Evolutionary conservation across 53 echinoderm and acorn worm species (phyloP).

Genomic region (Holothuria leucospilota): DNA sequence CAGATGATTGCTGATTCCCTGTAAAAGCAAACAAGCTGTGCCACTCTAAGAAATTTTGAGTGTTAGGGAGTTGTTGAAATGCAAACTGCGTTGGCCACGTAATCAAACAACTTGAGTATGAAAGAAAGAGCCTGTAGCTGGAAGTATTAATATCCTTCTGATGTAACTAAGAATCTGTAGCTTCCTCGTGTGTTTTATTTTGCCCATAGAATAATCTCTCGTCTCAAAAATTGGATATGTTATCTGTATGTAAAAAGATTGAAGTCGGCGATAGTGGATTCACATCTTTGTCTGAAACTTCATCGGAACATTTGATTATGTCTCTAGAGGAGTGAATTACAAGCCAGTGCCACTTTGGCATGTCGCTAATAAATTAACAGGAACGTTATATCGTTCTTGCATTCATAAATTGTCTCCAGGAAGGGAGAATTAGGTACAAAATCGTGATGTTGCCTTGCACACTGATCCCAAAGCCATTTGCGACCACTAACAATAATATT

Average conservation of each 20-base stretch:
- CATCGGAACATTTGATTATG: conserved; percentile 33
- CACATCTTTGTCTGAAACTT: not conserved
- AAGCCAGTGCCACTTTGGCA: conserved; percentile 4
- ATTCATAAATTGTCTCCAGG: not conserved
- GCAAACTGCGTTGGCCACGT: not conserved
- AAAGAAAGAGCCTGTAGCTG: not conserved
- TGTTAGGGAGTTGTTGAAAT: no score
- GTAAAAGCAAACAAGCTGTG: no score
- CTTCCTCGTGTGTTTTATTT: no score
- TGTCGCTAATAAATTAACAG: conserved; percentile 22
- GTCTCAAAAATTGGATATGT: not conserved
- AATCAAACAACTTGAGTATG: no score
- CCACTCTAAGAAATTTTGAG: no score
- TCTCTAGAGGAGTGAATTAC: not conserved
- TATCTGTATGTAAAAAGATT: conserved; percentile 1
- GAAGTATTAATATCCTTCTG: not conserved
- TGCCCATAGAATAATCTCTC: not conserved
- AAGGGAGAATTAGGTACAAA: no score
- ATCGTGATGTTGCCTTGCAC: no score
- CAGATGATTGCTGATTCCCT: no score
- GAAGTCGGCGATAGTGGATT: not conserved
- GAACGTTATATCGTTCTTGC: not conserved
- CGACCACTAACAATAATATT: no score
- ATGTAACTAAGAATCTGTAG: not conserved
- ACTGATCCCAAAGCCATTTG: no score